Percentiles rank a stretch among this genome's conserved stretches.
phyloP scores from a whole-genome alignment of 2,113 vertebrate species.

The Periophthalmus modestus region DNA sequence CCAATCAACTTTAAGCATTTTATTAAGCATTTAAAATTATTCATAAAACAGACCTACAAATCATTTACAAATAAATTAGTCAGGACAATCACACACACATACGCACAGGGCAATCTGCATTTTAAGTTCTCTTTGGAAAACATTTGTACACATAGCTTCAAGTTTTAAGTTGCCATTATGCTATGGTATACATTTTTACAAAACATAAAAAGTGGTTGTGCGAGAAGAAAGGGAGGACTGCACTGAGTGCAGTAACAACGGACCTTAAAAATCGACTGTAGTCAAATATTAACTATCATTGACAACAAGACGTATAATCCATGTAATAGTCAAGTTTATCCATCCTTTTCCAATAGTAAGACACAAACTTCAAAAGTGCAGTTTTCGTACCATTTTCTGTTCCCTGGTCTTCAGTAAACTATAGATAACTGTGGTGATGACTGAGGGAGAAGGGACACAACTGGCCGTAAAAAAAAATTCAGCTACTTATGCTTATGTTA shows the following conservation, averaged over 20 bases:
- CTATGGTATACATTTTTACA: slow-evolving; percentile 4
- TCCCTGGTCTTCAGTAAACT: slow-evolving; percentile 5
- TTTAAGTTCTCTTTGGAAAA: slow-evolving; percentile 53
- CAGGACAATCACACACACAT: slow-evolving; percentile 14
- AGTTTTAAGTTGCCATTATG: neutral
- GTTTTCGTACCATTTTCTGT: slow-evolving; percentile 27
- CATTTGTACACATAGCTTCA: slow-evolving; percentile 34
- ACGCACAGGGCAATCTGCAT: slow-evolving; percentile 21
- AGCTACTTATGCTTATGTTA: slow-evolving; percentile 11
- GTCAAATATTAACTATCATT: neutral
- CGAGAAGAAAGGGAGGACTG: slow-evolving; percentile 13
- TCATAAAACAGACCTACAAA: slow-evolving; percentile 37
- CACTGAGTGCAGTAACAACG: slow-evolving; percentile 1
- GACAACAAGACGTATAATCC: neutral
- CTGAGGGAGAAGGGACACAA: slow-evolving; percentile 20
- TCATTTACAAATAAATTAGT: slow-evolving; percentile 47
- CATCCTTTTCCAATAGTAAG: slow-evolving; percentile 27
- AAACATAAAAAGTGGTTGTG: slow-evolving; percentile 14
- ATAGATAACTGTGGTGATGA: slow-evolving; percentile 36
- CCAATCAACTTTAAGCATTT: slow-evolving; percentile 13
- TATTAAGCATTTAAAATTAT: slow-evolving; percentile 3
- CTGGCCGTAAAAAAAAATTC: neutral
- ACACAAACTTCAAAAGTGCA: slow-evolving; percentile 16
- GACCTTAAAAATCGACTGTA: slow-evolving; percentile 3
- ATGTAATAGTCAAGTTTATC: neutral